phyloP scores from a whole-genome alignment of 30 jellyfish, hydroid and myxozoan genomes.

The Turritopsis rubra region DNA sequence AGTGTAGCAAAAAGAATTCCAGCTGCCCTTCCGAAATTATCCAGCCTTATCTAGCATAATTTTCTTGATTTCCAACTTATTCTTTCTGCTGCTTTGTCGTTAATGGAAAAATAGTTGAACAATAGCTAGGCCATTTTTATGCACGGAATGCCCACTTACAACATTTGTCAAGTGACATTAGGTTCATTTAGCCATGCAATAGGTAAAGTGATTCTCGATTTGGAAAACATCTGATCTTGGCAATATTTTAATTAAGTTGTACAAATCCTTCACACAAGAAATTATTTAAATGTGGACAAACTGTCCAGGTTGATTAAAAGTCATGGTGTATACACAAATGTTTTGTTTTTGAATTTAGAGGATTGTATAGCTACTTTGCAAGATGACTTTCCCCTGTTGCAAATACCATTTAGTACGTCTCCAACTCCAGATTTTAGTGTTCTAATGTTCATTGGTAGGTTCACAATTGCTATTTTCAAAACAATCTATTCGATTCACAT shows the following conservation, averaged over 20 bases:
- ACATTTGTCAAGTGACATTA: not conserved
- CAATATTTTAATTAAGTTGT: conserved; percentile 4
- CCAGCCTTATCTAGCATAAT: too few relatives aligned
- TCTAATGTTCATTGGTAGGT: not conserved
- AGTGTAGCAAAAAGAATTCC: not conserved
- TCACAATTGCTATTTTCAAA: conserved; percentile 6
- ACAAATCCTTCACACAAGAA: not conserved
- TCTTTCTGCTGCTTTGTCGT: too few relatives aligned
- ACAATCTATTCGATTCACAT: conserved; percentile 9
- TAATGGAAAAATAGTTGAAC: too few relatives aligned
- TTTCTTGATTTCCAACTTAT: too few relatives aligned
- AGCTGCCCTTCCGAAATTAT: too few relatives aligned
- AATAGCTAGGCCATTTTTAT: not conserved
- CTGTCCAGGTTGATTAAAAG: not conserved
- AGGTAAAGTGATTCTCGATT: not conserved
- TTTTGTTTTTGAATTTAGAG: not conserved
- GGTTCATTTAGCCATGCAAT: not conserved
- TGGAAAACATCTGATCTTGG: conserved; percentile 11
- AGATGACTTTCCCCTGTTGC: conserved; percentile 3
- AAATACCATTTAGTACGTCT: not conserved
- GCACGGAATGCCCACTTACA: not conserved
- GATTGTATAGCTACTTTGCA: conserved; percentile 8
- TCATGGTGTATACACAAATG: not conserved
- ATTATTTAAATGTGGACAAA: conserved; percentile 9
- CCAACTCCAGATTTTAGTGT: not conserved